Evolutionary conservation across 2,888 invertebrate species (phyloP).

Genomic region (Opisthograptis luteolata): DNA sequence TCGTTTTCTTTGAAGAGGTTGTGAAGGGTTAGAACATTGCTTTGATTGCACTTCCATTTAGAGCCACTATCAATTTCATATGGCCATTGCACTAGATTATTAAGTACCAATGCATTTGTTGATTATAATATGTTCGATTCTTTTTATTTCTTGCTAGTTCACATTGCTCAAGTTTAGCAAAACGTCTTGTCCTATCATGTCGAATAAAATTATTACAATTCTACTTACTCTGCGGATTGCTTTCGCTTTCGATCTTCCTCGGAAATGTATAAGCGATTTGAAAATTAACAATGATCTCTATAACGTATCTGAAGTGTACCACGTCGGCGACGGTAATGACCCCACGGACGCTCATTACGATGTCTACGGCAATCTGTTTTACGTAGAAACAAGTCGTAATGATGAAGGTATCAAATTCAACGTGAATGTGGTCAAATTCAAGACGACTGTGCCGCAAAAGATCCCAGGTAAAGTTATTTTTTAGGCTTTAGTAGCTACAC

Average conservation of each 20-base stretch:
- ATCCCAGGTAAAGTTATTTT: constrained; percentile 67
- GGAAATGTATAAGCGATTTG: constrained; percentile 54
- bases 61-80: background rate
- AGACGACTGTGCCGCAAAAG: constrained; percentile 49
- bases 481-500: no score
- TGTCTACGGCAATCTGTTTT: constrained; percentile 66
- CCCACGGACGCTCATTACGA: constrained; percentile 71
- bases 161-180: background rate
- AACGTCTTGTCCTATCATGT: constrained; percentile 39
- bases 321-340: constrained; percentile 55
- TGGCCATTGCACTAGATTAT: constrained; percentile 4
- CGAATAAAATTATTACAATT: constrained; percentile 39
- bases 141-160: background rate
- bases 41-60: constrained; percentile 1
- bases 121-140: no score
- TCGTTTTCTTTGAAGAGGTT: constrained; percentile 2
- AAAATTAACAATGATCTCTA: constrained; percentile 62
- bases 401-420: constrained; percentile 60
- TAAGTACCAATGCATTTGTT: no score
- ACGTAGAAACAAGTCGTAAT: constrained; percentile 56
- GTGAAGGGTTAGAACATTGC: background rate
- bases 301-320: constrained; percentile 53
- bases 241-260: constrained; percentile 63
- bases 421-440: constrained; percentile 54
- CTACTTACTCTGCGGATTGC: constrained; percentile 41